phyloP scores from a whole-genome alignment of 2,797 vertebrate genomes.

The Dromococcyx pavoninus region DNA sequence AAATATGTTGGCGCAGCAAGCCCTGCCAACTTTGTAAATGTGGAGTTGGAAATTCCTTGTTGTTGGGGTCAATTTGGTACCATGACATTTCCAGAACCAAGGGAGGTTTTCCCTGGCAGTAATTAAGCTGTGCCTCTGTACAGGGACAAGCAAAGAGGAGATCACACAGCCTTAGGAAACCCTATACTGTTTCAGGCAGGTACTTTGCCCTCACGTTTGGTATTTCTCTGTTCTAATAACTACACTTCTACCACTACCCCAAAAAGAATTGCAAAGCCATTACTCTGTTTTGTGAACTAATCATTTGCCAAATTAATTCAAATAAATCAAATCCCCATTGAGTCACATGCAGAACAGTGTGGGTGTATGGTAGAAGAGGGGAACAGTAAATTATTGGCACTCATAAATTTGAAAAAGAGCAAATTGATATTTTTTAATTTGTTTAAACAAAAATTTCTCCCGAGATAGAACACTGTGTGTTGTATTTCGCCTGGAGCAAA shows the following conservation, averaged over 20 bases:
- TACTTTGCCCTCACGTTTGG: neutral
- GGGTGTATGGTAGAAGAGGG: neutral
- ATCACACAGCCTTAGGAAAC: neutral
- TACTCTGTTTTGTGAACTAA: constrained; percentile 30
- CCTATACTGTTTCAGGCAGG: neutral
- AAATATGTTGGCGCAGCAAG: neutral
- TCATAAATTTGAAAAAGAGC: constrained; percentile 24
- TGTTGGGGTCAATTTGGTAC: neutral
- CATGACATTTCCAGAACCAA: neutral
- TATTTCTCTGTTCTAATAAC: neutral
- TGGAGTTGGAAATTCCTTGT: neutral
- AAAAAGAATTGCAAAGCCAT: neutral
- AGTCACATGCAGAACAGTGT: neutral
- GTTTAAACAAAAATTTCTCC: constrained; percentile 48
- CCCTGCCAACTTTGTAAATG: neutral
- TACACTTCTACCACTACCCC: neutral
- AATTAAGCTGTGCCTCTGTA: neutral
- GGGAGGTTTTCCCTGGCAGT: neutral
- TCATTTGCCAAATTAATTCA: constrained; percentile 45
- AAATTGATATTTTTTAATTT: constrained; percentile 58
- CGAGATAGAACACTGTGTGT: constrained; percentile 7
- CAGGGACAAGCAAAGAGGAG: neutral
- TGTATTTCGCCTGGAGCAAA: constrained; percentile 60
- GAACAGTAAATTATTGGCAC: neutral
- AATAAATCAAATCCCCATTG: constrained; percentile 41